Base-by-base conservation (phyloP, 2,113 vertebrate genomes). In the Sinosuthora webbiana region DNA sequence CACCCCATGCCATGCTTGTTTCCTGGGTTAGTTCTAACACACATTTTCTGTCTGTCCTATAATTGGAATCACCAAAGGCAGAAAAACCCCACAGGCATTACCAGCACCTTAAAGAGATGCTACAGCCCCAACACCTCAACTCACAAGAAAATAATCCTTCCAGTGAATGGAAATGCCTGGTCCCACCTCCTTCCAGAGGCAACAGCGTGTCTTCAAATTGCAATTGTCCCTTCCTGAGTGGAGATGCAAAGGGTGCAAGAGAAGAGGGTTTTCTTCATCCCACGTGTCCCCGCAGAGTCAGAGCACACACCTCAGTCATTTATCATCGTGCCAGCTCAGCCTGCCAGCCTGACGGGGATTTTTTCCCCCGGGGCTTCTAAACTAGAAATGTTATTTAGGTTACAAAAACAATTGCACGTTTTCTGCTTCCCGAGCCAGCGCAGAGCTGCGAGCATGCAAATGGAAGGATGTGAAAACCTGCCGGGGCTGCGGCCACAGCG, bases 221-320 rank as follows among this genome's bases (percentile, higher is more conserved):
- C 45, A 86, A 31, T 7, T 63, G 94, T 63, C 73, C 86, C 88
- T 83, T 67, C 50, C 83, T 50, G 50, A 22, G 18, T 37, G 39
- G 42, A 55, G 88, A 70, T 24, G 68, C 50, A 70, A 35, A 62
- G 47, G 75, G 47, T 8, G 65, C 50, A 30, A 30, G 71, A 39
- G 67, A 73, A 88, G 83, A 83, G 88, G 76, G 73, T 78, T 93
- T 94, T 49, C 80, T 63, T 78, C 86, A 67, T 80, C 86, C 69
- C 52, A 23, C 6, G 2, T 28, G 86, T 94, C 88, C 76, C 86
- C 9, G 0, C 55, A 50, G 94, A 94, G 80, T n/a, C 88, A 89
- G 83, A 93, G 67, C 92, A 47, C 76, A 88, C 86, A 92, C 93
- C 95, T 94, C 95, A 75, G 47, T 83, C 96, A 94, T 95, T 96